These are phyloP conservation scores for Pseudocheirus occidentalis DNA, from an alignment of 2,797 vertebrate species.

Conservation along the genomic window DNA sequence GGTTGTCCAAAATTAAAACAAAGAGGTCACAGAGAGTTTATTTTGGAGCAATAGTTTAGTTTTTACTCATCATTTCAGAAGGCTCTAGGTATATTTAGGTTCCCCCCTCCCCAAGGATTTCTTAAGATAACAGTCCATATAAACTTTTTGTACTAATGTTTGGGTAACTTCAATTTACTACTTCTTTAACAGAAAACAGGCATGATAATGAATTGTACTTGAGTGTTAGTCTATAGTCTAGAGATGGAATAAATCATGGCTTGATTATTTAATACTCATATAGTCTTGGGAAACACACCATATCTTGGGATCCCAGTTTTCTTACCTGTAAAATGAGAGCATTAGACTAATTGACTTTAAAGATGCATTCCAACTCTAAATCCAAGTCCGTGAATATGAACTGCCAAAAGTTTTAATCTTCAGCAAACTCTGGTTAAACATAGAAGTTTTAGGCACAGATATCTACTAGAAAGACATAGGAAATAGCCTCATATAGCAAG, in stretches of 20 bases:
- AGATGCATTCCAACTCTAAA: neutral
- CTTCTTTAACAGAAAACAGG: neutral
- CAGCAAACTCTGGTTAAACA: neutral
- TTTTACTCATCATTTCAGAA: neutral
- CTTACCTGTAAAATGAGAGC: neutral
- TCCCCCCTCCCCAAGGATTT: neutral
- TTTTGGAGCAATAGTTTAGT: neutral
- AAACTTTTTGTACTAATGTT: neutral
- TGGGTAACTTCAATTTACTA: neutral
- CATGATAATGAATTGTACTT: no score
- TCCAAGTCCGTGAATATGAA: neutral
- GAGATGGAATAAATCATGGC: neutral
- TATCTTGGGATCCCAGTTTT: neutral
- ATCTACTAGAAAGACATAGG: neutral
- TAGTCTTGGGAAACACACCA: neutral
- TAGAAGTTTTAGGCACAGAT: slow-evolving; percentile 8
- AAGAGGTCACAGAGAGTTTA: neutral
- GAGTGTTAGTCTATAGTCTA: neutral
- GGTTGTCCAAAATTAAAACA: slow-evolving; percentile 55
- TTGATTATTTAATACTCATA: neutral
- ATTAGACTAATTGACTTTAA: neutral
- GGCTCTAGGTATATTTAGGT: neutral
- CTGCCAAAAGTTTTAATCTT: neutral
- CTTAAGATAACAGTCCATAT: neutral
- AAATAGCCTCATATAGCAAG: slow-evolving; percentile 7